phyloP scores from a whole-genome alignment of 2,797 vertebrate species.

The Enteromius treurensis region DNA sequence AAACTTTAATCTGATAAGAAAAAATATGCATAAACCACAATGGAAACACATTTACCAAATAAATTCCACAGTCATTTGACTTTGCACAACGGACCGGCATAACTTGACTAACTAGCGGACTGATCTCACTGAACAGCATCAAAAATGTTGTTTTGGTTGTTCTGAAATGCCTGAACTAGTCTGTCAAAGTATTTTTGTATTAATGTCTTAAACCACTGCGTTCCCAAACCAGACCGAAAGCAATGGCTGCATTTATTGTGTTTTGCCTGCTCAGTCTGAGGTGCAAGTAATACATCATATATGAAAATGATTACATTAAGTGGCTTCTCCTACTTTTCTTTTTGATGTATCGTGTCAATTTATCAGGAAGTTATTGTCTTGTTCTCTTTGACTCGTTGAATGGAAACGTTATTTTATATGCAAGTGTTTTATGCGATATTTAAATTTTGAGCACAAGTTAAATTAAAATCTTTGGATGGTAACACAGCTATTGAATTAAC shows the following conservation, averaged over 20 bases:
- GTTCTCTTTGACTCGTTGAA: not conserved
- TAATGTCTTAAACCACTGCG: not conserved
- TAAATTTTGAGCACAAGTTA: not conserved
- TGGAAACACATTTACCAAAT: not conserved
- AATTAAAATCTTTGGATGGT: not conserved
- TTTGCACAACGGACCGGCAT: not conserved
- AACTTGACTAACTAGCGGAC: not conserved
- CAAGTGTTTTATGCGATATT: not conserved
- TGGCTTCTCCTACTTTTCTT: not conserved
- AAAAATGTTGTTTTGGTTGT: not conserved
- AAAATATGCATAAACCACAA: not conserved
- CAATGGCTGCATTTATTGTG: not conserved
- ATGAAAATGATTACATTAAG: not conserved
- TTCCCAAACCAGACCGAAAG: not conserved
- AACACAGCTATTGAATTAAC: not conserved
- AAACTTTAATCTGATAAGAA: not conserved
- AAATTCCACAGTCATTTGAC: not conserved
- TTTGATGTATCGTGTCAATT: not conserved
- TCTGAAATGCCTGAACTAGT: not conserved
- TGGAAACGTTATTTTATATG: not conserved
- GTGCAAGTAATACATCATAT: not conserved
- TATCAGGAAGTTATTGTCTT: not conserved
- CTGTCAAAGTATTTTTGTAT: not conserved
- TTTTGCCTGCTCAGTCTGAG: not conserved
- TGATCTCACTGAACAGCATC: not conserved